Evolutionary conservation across 1,140 invertebrate species (phyloP).

Genomic region (Leptopilina clavipes): DNA sequence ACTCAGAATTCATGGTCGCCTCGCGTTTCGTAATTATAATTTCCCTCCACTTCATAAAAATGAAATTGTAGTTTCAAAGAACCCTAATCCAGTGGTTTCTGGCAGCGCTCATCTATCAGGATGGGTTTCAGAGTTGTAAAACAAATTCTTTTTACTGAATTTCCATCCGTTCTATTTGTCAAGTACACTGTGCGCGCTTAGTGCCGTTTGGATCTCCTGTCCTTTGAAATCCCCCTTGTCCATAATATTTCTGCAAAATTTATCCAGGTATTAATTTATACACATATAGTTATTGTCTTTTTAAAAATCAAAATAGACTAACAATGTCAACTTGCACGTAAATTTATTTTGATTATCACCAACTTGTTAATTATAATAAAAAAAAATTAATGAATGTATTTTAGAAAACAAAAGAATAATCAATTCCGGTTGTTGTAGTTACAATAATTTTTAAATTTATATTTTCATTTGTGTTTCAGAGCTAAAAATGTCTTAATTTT

Average conservation of each 20-base stretch:
- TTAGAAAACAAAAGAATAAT: slow-evolving; percentile 36
- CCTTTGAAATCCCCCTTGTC: slow-evolving; percentile 28
- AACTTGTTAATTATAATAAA: not conserved
- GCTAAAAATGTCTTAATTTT: too few species aligned
- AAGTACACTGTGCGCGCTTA: slow-evolving; percentile 28
- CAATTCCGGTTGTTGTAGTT: slow-evolving; percentile 7
- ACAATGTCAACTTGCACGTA: slow-evolving; percentile 7
- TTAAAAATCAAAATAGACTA: slow-evolving; percentile 29
- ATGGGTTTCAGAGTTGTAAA: slow-evolving; percentile 50
- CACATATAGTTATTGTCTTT: not conserved
- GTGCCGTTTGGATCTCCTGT: slow-evolving; percentile 35
- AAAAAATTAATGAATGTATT: not conserved
- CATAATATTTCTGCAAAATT: not conserved
- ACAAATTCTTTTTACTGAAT: slow-evolving; percentile 39
- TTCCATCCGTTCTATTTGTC: slow-evolving; percentile 20
- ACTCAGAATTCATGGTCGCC: slow-evolving; percentile 60
- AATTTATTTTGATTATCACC: slow-evolving; percentile 4
- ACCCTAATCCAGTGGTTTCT: slow-evolving; percentile 42
- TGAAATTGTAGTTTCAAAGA: slow-evolving; percentile 45
- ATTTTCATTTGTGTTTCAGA: not conserved
- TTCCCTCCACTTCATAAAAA: slow-evolving; percentile 47
- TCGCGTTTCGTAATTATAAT: slow-evolving; percentile 58
- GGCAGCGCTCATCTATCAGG: slow-evolving; percentile 42
- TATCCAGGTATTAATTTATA: not conserved
- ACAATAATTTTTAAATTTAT: not conserved